These are phyloP conservation scores for Leucoma salicis DNA, from an alignment of 2,888 invertebrate genomes.

Conservation along the genomic window DNA sequence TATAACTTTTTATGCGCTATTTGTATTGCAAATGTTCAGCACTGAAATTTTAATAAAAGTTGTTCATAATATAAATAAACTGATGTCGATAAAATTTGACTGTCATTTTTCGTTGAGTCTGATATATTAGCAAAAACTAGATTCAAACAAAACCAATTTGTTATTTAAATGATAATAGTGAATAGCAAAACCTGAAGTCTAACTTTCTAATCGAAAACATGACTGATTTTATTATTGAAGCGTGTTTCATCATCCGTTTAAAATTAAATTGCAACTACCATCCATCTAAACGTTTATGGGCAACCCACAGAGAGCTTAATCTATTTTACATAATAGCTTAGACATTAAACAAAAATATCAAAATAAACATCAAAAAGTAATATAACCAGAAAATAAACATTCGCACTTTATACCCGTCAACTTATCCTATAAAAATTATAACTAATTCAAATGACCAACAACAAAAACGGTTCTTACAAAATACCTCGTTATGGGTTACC, in stretches of 20 bases:
- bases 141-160: conserved; percentile 5
- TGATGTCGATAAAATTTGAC: neutral
- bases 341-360: conserved; percentile 24
- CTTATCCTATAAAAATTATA: conserved; percentile 51
- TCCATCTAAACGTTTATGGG: too few relatives aligned
- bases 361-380: too few relatives aligned
- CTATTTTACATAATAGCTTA: conserved; percentile 39
- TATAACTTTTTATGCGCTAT: too few relatives aligned
- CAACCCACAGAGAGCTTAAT: too few relatives aligned
- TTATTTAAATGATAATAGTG: conserved; percentile 1
- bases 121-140: conserved; percentile 4
- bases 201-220: neutral
- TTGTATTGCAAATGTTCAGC: too few relatives aligned
- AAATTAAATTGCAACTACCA: conserved; percentile 29
- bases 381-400: too few relatives aligned
- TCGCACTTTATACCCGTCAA: conserved; percentile 59
- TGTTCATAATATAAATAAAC: neutral
- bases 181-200: conserved; percentile 2
- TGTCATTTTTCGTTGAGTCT: conserved; percentile 1
- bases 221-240: conserved; percentile 2
- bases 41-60: too few relatives aligned
- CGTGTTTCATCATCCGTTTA: conserved; percentile 1
- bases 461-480: conserved; percentile 49
- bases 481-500: conserved; percentile 65
- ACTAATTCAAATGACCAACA: conserved; percentile 61